Percentiles rank a stretch among this genome's conserved stretches.
Evolutionary conservation across 2,113 vertebrate genomes (phyloP).

Genomic region (Sialia sialis): DNA sequence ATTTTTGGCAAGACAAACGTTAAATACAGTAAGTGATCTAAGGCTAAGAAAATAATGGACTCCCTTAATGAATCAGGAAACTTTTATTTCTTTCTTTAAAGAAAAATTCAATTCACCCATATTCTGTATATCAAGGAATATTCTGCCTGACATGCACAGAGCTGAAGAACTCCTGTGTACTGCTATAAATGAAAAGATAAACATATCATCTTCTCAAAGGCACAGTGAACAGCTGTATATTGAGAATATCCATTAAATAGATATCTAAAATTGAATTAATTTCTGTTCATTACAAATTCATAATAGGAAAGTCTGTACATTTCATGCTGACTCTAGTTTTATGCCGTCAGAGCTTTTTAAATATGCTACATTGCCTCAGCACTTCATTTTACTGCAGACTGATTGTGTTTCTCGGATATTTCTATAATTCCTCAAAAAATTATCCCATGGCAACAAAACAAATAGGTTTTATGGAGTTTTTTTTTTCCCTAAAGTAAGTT

Average conservation of each 20-base stretch:
- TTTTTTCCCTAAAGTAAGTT: background rate
- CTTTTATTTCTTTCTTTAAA: background rate
- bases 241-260: background rate
- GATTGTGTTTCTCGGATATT: background rate
- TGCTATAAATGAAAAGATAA: background rate
- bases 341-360: conserved; percentile 7
- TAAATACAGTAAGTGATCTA: background rate
- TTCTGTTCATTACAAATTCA: conserved; percentile 38
- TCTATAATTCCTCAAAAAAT: conserved; percentile 5
- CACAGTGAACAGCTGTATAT: background rate
- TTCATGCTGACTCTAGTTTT: background rate
- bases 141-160: background rate
- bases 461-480: background rate
- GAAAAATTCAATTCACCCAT: background rate
- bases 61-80: background rate
- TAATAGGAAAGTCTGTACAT: background rate
- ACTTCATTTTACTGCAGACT: background rate
- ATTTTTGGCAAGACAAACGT: background rate
- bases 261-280: background rate
- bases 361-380: background rate
- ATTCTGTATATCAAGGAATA: background rate
- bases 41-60: background rate
- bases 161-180: background rate
- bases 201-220: background rate
- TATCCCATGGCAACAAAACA: background rate